Evolutionary conservation across 2,888 invertebrate genomes (phyloP), one percentile per base, ranked within the genome.

Genomic region (Neria commutata): DNA sequence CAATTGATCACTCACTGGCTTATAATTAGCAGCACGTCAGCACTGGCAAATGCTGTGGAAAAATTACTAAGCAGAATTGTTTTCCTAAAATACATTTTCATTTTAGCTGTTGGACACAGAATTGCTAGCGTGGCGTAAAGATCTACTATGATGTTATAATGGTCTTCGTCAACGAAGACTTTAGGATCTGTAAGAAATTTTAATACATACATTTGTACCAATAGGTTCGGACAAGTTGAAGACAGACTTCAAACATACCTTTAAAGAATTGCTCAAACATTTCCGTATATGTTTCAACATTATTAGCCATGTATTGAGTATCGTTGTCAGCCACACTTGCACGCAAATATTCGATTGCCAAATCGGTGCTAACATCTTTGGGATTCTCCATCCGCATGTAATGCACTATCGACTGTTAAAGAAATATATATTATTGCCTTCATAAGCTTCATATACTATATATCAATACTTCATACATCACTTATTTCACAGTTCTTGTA

Each of bases 11-110:
- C 34, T 52, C 37, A 75, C 74, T 67, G 63, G 56, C 67, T 67
- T 6, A 29, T 64, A 2, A 73, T 48, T 58, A 67, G 63, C 0
- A 74, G 59, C 14, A 76, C 57, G 60, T 74, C 74, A 0, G 66
- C 62, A 34, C 67, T 66, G n/a, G 58, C 63, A 53, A 72, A 67
- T 1, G 71, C 59, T 21, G 33, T 54, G 0, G 65, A 24, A 0
- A 64, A 21, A 53, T 74, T 60, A 3, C 54, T 47, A 46, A 62
- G 29, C 48, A 70, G 66, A 3, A 71, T 3, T 2, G 58, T 54
- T 14, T 16, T 5, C 24, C 23, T 47, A 29, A 74, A 65, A 51
- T 62, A 69, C 21, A 58, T 56, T 11, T 56, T 46, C 1, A 76
- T 10, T 1, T 23, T 5, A 1, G 14, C 23, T 1, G 52, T 58